Conservation (phyloP, 2,113 vertebrate species). For the Terrapene triunguis region DNA sequence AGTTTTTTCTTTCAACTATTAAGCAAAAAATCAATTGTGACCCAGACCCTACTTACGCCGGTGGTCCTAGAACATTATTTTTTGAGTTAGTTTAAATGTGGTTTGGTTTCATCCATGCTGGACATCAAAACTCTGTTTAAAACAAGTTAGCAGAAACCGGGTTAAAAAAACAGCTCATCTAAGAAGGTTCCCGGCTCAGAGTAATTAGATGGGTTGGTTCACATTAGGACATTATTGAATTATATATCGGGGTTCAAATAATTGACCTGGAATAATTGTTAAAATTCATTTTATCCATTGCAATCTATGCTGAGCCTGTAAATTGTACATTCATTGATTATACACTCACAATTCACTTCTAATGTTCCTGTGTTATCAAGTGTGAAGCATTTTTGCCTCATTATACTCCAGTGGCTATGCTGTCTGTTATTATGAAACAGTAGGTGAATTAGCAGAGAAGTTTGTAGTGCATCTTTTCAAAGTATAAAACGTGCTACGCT, state of each 20-base stretch:
- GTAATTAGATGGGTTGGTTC: neutral
- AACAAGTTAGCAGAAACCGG: neutral
- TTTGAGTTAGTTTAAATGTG: neutral
- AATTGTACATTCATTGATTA: neutral
- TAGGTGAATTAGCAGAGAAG: neutral
- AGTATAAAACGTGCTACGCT: neutral
- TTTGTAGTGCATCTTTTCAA: neutral
- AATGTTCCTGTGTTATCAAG: neutral
- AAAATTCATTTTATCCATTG: neutral
- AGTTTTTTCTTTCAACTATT: neutral
- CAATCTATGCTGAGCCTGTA: neutral
- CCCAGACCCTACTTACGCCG: neutral
- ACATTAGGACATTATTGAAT: neutral
- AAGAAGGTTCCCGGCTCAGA: neutral
- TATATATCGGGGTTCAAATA: rapidly evolving
- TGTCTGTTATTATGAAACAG: neutral
- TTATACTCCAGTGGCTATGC: rapidly evolving
- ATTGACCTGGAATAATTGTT: neutral
- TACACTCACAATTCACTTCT: rapidly evolving
- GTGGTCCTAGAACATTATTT: neutral
- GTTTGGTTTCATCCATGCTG: neutral
- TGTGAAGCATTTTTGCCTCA: neutral
- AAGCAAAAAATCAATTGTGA: neutral
- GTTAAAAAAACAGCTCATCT: rapidly evolving
- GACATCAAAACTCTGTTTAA: neutral